Conservation (phyloP, 2,797 vertebrate genomes). For the Aulostomus chinensis region DNA sequence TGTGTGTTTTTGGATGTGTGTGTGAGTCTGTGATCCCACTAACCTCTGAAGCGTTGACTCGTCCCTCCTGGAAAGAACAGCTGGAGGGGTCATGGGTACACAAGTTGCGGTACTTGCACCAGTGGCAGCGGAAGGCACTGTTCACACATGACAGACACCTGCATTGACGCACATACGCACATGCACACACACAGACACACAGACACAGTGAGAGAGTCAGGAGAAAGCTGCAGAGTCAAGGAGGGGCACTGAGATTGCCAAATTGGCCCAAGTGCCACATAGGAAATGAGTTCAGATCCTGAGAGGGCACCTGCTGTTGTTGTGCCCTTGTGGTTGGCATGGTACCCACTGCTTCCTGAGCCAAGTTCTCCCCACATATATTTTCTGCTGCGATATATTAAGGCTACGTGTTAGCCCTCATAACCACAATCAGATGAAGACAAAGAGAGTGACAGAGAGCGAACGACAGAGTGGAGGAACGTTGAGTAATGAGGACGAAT, state of each 20-base stretch:
- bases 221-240: conserved; percentile 28
- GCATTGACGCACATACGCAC: conserved; percentile 41
- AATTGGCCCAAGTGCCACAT: conserved; percentile 39
- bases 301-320: conserved; percentile 68
- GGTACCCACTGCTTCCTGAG: conserved; percentile 27
- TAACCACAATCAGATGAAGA: conserved; percentile 26
- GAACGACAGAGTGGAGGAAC: conserved; percentile 18
- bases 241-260: conserved; percentile 34
- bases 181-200: conserved; percentile 29
- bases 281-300: conserved; percentile 72
- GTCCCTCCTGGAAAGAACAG: conserved; percentile 98
- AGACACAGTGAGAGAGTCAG: conserved; percentile 14
- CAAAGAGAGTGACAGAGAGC: conserved; percentile 9
- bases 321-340: conserved; percentile 66
- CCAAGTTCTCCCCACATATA: conserved; percentile 40
- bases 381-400: conserved; percentile 42
- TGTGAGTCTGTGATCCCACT: conserved; percentile 24
- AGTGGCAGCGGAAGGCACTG: conserved; percentile 97
- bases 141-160: conserved; percentile 98
- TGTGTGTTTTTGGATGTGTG: background rate
- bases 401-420: background rate
- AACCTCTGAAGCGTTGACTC: conserved; percentile 96
- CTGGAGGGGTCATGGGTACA: conserved; percentile 98
- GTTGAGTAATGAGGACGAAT: conserved; percentile 56
- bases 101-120: conserved; percentile 98